Base-by-base conservation (phyloP, 2,113 vertebrate genomes). In the Neodon shergylaensis region DNA sequence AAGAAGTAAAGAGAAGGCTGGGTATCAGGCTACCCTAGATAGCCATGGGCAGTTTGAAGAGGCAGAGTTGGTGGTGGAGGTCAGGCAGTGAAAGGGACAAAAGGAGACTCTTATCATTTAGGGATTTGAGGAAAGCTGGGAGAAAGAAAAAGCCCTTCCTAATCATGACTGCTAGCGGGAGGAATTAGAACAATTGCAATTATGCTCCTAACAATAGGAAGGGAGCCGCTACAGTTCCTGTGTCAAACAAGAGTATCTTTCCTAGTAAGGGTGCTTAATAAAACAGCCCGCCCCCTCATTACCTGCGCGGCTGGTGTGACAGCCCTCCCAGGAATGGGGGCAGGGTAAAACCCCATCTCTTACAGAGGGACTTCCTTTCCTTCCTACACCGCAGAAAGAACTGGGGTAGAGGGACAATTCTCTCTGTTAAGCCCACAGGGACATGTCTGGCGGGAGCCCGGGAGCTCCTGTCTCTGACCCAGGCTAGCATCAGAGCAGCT, bases 191-290 rank as follows among this genome's bases (percentile, higher is more conserved):
- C 52, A 90, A 95, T 63, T 58, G 8, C 93, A 98, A 98, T 97
- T 97, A 98, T n/a, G 79, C 84, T 98, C 97, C 96, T 94, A 96
- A 96, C 97, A 97, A 97, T 94, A 97, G 94, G 96, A 95, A 89
- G 66, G 92, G 92, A 95, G 74, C 96, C 68, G 10, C 74, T 2
- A 52, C 88, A 65, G 96, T 73, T 81, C 42, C 73, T 42, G 83
- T 95, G 96, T 96, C 97, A 96, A 86, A 96, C 90, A 92, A 16
- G 42, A 96, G 90, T 73, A 92, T 82, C 90, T 92, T 97, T 97
- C 84, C 96, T 66, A 28, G 92, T 33, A 47, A 94, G 89, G 85
- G 61, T 49, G 84, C 91, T 93, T 91, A 95, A 97, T 94, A 96
- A 97, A 93, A 96, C 91, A 93, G 91, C 90, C 96, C 42, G 11